Conservation (phyloP, 1,140 invertebrate species). For the Trachymyrmex septentrionalis region DNA sequence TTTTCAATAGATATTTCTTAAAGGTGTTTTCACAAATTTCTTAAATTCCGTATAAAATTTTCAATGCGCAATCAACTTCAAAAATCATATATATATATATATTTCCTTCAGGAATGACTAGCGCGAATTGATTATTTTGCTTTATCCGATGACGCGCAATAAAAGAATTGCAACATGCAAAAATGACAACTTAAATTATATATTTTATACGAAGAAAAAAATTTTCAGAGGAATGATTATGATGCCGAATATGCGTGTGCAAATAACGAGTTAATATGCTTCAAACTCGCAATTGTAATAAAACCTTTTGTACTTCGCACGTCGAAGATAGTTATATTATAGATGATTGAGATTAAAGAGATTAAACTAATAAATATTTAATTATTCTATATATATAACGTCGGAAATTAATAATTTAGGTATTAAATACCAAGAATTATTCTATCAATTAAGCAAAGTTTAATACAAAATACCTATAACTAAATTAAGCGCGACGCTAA, state of each 20-base stretch:
- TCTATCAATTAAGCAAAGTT: neutral
- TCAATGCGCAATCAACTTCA: neutral
- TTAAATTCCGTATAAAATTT: neutral
- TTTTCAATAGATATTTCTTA: neutral
- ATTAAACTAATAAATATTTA: neutral
- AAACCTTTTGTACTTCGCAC: neutral
- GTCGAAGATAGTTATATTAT: neutral
- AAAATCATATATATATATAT: neutral
- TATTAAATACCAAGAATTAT: neutral
- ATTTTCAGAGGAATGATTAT: neutral
- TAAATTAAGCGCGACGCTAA: neutral
- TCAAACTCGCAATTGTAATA: neutral
- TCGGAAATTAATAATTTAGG: neutral
- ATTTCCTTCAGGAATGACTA: neutral
- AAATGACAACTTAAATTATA: constrained; percentile 26
- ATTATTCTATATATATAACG: neutral
- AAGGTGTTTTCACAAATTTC: neutral
- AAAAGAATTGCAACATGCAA: neutral
- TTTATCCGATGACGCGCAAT: neutral
- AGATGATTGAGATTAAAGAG: neutral
- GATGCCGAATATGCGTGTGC: neutral
- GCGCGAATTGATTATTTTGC: neutral
- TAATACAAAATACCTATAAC: neutral
- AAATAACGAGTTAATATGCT: constrained; percentile 28
- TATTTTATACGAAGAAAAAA: neutral